Base-by-base conservation (phyloP, 35 echinoderm and acorn worm genomes). In the Diadema setosum region DNA sequence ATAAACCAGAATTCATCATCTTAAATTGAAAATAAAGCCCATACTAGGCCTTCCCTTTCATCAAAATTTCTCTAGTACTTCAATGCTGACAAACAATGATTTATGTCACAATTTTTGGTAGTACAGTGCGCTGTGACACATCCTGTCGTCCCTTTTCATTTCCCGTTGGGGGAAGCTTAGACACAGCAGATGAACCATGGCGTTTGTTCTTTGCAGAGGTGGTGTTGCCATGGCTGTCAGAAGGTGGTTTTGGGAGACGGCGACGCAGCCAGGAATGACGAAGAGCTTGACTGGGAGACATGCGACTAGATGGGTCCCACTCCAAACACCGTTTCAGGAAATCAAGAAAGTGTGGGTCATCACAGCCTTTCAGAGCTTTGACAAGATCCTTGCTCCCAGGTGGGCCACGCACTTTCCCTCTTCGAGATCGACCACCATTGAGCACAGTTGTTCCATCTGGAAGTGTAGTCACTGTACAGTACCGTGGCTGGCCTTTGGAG, bases 91-190 rank as follows among this genome's bases (percentile, higher is more conserved):
- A 76, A 21, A n/a, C 30, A 3, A 67, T 27, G 24, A n/a, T 67
- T 29, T 67, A 97, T 75, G 95, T 99, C 33, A 99, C 96, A 78
- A 99, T 99, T 69, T 99, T 99, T 33, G 96, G 96, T 82, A 99
- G 87, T 45, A 99, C 96, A 44, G 96, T 99, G 14, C 96, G 82
- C 56, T 94, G 90, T 31, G 93, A 49, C 16, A 83, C 84, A 78
- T 67, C 89, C 55, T 98, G 96, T 16, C 96, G 75, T 25, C 41
- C 85, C 84, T 99, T 99, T 76, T 89, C 94, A 46, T 60, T 61
- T 65, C 92, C 96, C 16, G 96, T 86, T 61, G 96, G 96, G 31
- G 96, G 96, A 17, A 99, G 87, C 81, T 99, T 99, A 16, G 87
- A 84, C 15, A 99, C 93, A n/a, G 93, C 81, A 23, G 92, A 91